A percentile compares a stretch with the other conserved stretches of the same genome.
These are phyloP conservation scores for Malurus elegans DNA, from an alignment of 2,113 vertebrate species.

Conservation along the genomic window DNA sequence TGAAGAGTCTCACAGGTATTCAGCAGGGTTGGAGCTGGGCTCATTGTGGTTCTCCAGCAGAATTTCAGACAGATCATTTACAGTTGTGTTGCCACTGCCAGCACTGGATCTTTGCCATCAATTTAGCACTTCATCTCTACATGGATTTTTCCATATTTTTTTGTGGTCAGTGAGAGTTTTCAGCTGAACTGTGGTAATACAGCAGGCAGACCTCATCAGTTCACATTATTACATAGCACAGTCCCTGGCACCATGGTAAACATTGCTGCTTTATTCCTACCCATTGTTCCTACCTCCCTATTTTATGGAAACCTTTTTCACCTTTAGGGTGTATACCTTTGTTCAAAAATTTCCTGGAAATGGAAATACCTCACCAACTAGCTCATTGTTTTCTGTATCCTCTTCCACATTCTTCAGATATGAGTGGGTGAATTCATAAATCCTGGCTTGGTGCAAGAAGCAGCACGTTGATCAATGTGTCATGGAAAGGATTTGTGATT, in stretches of 20 bases:
- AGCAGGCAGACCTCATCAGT: neutral
- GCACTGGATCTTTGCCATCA: neutral
- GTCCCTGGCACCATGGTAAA: neutral
- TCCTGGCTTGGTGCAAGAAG: neutral
- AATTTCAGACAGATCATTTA: neutral
- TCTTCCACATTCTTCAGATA: neutral
- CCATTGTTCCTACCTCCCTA: neutral
- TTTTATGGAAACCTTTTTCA: neutral
- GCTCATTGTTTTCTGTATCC: neutral
- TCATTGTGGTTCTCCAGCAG: neutral
- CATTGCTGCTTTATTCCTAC: neutral
- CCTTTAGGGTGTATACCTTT: neutral
- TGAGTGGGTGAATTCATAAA: neutral
- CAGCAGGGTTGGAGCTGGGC: neutral
- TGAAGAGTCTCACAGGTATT: conserved; percentile 96
- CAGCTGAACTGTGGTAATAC: neutral
- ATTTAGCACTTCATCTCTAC: neutral
- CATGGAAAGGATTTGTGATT: neutral
- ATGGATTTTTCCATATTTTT: neutral
- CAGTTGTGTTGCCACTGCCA: neutral
- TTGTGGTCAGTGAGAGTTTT: neutral
- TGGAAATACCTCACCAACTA: neutral
- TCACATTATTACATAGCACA: neutral
- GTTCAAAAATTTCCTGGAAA: neutral
- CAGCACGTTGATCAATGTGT: neutral